phyloP scores from a whole-genome alignment of 1,140 invertebrate species.

The Rhopalosiphum padi region DNA sequence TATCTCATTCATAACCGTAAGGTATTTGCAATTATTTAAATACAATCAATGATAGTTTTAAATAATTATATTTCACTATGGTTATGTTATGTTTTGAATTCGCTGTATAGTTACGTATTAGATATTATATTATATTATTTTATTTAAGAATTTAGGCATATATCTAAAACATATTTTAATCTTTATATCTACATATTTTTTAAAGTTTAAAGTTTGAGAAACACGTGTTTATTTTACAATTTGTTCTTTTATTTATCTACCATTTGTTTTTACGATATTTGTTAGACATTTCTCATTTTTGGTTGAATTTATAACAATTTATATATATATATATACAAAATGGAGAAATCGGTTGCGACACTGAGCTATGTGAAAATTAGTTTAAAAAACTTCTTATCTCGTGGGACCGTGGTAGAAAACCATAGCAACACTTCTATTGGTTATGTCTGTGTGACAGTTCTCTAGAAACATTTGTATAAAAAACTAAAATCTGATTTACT shows the following conservation, averaged over 20 bases:
- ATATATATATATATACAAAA: not conserved
- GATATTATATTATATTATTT: too few species aligned
- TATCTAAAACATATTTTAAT: not conserved
- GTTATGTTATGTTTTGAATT: not conserved
- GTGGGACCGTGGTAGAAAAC: not conserved
- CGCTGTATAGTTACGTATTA: not conserved
- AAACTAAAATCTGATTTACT: not conserved
- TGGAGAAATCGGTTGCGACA: not conserved
- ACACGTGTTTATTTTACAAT: not conserved
- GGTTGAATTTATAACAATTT: not conserved
- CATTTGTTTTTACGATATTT: not conserved
- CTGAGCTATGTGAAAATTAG: not conserved
- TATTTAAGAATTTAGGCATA: too few species aligned
- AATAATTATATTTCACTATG: too few species aligned
- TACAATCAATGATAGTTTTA: not conserved
- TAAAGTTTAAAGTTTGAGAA: not conserved
- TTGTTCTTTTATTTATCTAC: not conserved
- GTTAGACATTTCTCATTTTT: not conserved
- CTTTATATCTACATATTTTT: not conserved
- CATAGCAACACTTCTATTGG: not conserved
- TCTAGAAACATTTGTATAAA: not conserved
- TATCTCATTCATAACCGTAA: not conserved
- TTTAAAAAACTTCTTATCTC: constrained; percentile 8
- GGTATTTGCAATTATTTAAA: not conserved
- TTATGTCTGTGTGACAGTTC: not conserved